A percentile compares a stretch with the other conserved stretches of the same genome.
Conservation (phyloP, 2,113 vertebrate species). For the Zosterops lateralis region DNA sequence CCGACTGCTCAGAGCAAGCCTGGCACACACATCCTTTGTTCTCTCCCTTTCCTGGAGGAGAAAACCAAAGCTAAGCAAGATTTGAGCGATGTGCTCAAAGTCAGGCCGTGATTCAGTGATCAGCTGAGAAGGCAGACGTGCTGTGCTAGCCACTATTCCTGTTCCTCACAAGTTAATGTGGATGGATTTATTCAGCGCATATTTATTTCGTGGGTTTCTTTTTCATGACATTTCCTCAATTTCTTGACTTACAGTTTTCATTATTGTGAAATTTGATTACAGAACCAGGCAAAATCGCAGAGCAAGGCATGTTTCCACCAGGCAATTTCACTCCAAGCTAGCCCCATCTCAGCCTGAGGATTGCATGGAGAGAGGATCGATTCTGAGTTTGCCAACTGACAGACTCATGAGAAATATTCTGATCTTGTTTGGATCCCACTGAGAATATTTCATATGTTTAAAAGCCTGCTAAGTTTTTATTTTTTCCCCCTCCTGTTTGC, state of each 20-base stretch:
- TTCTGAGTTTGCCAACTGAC: constrained; percentile 23
- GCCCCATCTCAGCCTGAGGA: not conserved
- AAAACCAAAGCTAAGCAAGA: constrained; percentile 50
- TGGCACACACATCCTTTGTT: constrained; percentile 3
- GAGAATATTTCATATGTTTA: not conserved
- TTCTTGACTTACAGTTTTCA: constrained; percentile 54
- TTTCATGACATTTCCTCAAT: constrained; percentile 57
- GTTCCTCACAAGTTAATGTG: not conserved
- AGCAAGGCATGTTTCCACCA: constrained; percentile 26
- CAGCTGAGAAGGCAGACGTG: constrained; percentile 51
- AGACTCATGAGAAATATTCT: not conserved
- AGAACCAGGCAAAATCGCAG: constrained; percentile 35
- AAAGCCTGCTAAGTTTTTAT: not conserved
- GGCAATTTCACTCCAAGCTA: not conserved
- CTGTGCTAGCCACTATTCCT: constrained; percentile 30
- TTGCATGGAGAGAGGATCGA: constrained; percentile 15
- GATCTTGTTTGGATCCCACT: not conserved
- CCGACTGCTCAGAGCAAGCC: not conserved
- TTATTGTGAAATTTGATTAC: constrained; percentile 62
- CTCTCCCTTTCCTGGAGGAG: not conserved
- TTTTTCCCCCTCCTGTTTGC: not conserved
- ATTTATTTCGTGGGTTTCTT: constrained; percentile 25
- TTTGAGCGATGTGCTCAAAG: constrained; percentile 15
- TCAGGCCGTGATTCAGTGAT: constrained; percentile 61
- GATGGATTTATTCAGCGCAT: constrained; percentile 32